Percentiles rank a stretch among this genome's conserved stretches.
Evolutionary conservation across 1,140 invertebrate genomes (phyloP).

Genomic region (Nymphalis io): DNA sequence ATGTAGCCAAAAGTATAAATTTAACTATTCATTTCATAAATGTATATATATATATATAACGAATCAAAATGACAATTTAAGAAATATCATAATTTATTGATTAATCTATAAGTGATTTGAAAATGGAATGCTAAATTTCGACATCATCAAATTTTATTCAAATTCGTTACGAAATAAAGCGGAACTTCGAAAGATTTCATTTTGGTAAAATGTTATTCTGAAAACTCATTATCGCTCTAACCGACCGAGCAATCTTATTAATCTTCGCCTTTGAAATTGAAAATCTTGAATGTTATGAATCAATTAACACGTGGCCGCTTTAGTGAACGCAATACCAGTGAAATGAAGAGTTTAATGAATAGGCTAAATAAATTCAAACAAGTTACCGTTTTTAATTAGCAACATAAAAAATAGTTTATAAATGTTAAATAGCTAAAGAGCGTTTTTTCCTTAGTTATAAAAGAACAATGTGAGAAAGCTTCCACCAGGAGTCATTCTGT

Average conservation of each 20-base stretch:
- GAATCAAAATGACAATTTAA: too few relatives aligned
- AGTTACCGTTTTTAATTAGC: constrained; percentile 1
- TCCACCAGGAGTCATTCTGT: not conserved
- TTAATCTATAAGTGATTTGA: not conserved
- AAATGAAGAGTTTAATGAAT: not conserved
- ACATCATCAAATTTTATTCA: constrained; percentile 45
- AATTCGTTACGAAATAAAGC: constrained; percentile 53
- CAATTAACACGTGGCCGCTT: constrained; percentile 34
- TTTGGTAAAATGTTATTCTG: constrained; percentile 64
- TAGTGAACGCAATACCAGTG: not conserved
- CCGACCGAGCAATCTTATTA: constrained; percentile 73
- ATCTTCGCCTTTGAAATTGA: constrained; percentile 71
- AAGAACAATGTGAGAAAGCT: not conserved
- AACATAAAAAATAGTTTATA: constrained; percentile 9
- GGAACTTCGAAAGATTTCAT: constrained; percentile 55
- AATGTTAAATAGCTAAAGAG: constrained; percentile 1
- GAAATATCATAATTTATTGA: too few relatives aligned
- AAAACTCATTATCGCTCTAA: constrained; percentile 75
- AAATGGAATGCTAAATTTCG: constrained; percentile 15
- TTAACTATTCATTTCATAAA: too few relatives aligned
- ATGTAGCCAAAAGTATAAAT: too few relatives aligned
- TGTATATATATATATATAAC: too few relatives aligned
- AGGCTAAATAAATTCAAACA: constrained; percentile 17
- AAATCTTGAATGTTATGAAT: constrained; percentile 69
- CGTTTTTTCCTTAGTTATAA: not conserved